Evolutionary conservation across 2,113 vertebrate species (phyloP), one percentile per base, ranked within the genome.

Genomic region (Cyanistes caeruleus): DNA sequence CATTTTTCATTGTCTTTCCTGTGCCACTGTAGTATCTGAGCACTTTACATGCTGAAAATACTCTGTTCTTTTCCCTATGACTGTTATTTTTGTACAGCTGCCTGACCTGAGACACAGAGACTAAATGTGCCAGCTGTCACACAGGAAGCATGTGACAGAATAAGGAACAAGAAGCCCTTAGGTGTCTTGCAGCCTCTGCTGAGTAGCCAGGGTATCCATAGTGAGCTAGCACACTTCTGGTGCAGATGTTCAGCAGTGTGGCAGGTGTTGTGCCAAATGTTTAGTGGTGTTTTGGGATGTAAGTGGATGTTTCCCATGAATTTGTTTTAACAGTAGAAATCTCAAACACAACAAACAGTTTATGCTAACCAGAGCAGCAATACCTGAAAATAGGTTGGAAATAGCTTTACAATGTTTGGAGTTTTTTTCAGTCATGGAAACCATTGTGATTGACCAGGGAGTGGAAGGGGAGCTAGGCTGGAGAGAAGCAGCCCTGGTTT

Each of bases 61-160:
- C 24, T 78, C 25, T 87, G 9, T 65, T 6, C 75, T 70, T 86
- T 74, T 77, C 73, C 62, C 31, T 37, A 5, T 68, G 52, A 16
- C 51, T 72, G 31, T 94, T 83, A 79, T n/a, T 85, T 93, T 65
- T 87, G 31, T 93, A 53, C 84, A 79, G 65, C 77, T 89, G 74
- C 49, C 46, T 84, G 73, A 72, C 49, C n/a, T 58, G 70, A 65
- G 77, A 58, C 31, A 28, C 18, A 43, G 33, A 56, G 53, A 60
- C 80, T 55, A 80, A 82, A 64, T 5, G 33, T 87, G 41, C 58
- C 81, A 16, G 39, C 68, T 86, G 67, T 83, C 74, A 69, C 67
- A 37, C 8, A 49, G 58, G 44, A 87, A 49, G 15, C 18, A 3
- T 75, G 56, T 82, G 65, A 13, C 74, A 79, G 49, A 82, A 49